Evolutionary conservation across 2,888 invertebrate species (phyloP).

Genomic region (Branchinecta sandiegonensis): DNA sequence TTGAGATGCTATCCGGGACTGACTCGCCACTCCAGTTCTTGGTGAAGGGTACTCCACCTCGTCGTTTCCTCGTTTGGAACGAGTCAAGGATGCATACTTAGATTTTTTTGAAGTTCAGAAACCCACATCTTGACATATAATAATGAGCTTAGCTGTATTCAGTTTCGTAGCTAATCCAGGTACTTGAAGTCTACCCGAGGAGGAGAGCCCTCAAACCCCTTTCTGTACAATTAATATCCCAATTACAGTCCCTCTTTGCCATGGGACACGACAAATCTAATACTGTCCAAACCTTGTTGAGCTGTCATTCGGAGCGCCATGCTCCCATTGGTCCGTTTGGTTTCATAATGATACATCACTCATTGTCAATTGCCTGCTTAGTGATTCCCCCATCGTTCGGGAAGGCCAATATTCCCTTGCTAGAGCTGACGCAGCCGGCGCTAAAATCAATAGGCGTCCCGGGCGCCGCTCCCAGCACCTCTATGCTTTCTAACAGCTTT

Average conservation of each 20-base stretch:
- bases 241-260: slow-evolving; percentile 5
- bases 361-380: slow-evolving; percentile 7
- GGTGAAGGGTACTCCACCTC: too few species aligned
- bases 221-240: neutral
- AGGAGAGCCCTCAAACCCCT: slow-evolving; percentile 9
- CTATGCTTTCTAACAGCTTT: slow-evolving; percentile 5
- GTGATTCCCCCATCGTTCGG: neutral
- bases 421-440: slow-evolving; percentile 6
- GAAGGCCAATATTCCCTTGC: slow-evolving; percentile 10
- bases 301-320: neutral
- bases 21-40: too few species aligned
- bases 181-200: neutral
- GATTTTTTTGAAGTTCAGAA: too few species aligned
- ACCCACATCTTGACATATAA: too few species aligned
- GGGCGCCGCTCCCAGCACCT: slow-evolving; percentile 12
- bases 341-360: slow-evolving; percentile 16
- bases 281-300: neutral
- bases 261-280: slow-evolving; percentile 13
- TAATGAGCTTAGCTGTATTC: too few species aligned
- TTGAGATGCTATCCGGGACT: too few species aligned
- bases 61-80: too few species aligned
- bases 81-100: too few species aligned
- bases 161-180: neutral
- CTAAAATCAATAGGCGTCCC: slow-evolving; percentile 10
- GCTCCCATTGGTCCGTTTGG: slow-evolving; percentile 9